phyloP scores from a whole-genome alignment of 37 sponge, comb jelly and placozoan genomes.

The Aphrocallistes beatrix region DNA sequence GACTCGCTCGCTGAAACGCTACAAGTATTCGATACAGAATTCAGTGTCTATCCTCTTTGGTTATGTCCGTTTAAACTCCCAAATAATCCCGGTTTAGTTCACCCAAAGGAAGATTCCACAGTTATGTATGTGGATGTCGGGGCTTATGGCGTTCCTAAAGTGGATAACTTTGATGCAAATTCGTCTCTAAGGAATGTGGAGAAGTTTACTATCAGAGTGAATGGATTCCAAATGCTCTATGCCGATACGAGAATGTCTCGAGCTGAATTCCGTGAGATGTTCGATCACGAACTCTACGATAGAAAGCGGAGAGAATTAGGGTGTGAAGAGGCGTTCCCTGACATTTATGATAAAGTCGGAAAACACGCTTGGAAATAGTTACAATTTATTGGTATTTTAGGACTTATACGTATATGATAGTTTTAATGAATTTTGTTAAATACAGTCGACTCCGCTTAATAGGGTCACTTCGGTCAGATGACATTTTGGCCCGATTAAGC shows the following conservation, averaged over 20 bases:
- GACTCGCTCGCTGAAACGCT: not conserved
- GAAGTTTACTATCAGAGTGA: not conserved
- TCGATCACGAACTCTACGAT: constrained; percentile 28
- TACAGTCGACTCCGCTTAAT: not conserved
- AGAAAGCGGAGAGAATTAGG: not conserved
- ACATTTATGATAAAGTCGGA: constrained; percentile 29
- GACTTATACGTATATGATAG: not conserved
- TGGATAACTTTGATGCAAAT: not conserved
- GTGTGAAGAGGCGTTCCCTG: constrained; percentile 21
- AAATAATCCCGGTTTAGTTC: constrained; percentile 17
- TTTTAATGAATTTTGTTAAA: not conserved
- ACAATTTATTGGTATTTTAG: not conserved
- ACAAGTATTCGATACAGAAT: not conserved
- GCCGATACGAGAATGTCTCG: constrained; percentile 24
- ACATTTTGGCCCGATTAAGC: too few species aligned
- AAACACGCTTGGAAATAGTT: constrained; percentile 20
- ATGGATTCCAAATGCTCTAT: constrained; percentile 31
- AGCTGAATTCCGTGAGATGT: constrained; percentile 25
- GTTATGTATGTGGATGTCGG: constrained; percentile 26
- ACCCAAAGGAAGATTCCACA: not conserved
- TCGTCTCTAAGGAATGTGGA: constrained; percentile 16
- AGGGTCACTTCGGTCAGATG: not conserved
- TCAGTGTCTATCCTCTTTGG: constrained; percentile 23
- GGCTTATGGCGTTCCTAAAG: constrained; percentile 20
- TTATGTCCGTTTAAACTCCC: constrained; percentile 20